Base-by-base conservation (phyloP, 2,113 vertebrate genomes). In the Dryoscopus gambensis region DNA sequence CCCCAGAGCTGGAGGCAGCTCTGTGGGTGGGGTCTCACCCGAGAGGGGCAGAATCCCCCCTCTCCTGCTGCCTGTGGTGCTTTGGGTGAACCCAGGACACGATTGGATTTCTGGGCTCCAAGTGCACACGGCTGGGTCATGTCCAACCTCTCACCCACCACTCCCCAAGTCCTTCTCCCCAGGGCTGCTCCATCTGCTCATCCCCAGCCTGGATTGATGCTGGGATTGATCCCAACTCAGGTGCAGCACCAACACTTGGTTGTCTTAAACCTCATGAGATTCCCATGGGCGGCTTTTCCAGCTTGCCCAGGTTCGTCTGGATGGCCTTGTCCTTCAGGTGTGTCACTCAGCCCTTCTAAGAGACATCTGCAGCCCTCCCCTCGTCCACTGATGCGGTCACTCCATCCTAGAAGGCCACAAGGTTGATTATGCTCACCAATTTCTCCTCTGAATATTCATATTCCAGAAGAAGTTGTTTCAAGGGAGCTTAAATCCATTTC, bases 51-150 rank as follows among this genome's bases (percentile, higher is more conserved):
- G 28, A 70, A 30, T 21, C 10, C 16, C 22, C 11, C 5, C 30
- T 71, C 20, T 3, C 5, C 49, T 63, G 20, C 20, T 40, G 30
- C 56, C 16, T 11, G 20, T 1, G 2, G 0, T 13, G 42, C n/a
- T 47, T 23, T 40, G 70, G 50, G 8, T 15, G 9, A 64, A 3
- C 7, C 14, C 14, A 15, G 50, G 31, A 19, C 6, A 37, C 0
- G 0, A 8, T 27, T 27, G 67, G 18, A 31, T 65, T 65, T 81
- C 37, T 74, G 60, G 37, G 52, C 0, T 39, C 1, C 1, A 1
- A 9, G 22, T 1, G 2, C 53, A 11, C 7, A 0, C 5, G 53
- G 37, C 10, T 44, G 33, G 37, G 15, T 39, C 69, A 8, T n/a
- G 33, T 39, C 52, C 60, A 59, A 13, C 22, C 59, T 50, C 60